Conservation (phyloP, 2,888 invertebrate species). For the Xanthia togata region DNA sequence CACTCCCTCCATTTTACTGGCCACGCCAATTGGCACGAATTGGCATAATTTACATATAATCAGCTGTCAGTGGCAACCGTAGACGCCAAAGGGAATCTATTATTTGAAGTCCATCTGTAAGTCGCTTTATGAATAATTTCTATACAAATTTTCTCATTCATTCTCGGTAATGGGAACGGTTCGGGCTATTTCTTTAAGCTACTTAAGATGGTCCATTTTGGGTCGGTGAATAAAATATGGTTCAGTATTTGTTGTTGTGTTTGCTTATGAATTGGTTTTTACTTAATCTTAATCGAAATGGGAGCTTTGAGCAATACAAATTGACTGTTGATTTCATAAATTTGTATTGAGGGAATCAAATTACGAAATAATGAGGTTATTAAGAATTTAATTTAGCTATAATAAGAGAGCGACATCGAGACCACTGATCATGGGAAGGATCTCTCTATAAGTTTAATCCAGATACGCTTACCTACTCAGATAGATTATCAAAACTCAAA, state of each 20-base stretch:
- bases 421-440: background rate
- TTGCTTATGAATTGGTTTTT: constrained; percentile 46
- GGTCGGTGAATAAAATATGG: constrained; percentile 62
- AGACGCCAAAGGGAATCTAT: constrained; percentile 69
- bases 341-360: constrained; percentile 4
- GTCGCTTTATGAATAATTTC: constrained; percentile 69
- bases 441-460: background rate
- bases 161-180: constrained; percentile 54
- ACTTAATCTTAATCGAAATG: constrained; percentile 55
- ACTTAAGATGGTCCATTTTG: constrained; percentile 63
- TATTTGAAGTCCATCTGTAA: constrained; percentile 73
- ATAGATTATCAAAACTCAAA: background rate
- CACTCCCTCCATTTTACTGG: constrained; percentile 59
- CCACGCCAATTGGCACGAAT: constrained; percentile 69
- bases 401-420: background rate
- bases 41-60: constrained; percentile 75
- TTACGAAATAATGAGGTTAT: constrained; percentile 18
- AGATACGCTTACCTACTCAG: background rate
- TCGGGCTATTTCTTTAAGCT: constrained; percentile 61
- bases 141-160: constrained; percentile 69
- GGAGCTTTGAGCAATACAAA: constrained; percentile 31
- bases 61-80: constrained; percentile 72
- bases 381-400: background rate
- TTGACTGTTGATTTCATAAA: constrained; percentile 32
- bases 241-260: constrained; percentile 56